Evolutionary conservation across 2,797 vertebrate species (phyloP), one percentile per base, ranked within the genome.

Genomic region (Sciurus vulgaris): DNA sequence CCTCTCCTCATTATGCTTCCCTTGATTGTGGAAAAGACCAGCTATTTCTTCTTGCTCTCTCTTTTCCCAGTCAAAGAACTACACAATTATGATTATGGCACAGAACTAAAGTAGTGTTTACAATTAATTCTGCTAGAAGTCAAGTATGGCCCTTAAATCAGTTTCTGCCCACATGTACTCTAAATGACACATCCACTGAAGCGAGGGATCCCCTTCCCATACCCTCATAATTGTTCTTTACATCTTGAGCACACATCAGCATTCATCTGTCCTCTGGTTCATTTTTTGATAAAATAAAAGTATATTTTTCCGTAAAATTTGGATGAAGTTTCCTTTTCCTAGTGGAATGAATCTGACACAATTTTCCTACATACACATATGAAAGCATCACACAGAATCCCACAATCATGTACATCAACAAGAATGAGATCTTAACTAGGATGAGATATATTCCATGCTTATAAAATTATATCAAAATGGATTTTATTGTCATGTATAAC

Each of bases 261-360:
- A 79, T 92, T 51, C 26, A 91, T 30, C 13, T 91, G n/a, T 85
- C 24, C 61, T 89, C 33, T 73, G 47, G 2, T 65, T 2, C 73
- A 13, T 86, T 93, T n/a, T 61, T 78, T 82, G 35, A 74, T 72
- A 86, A 94, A 90, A 82, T 81, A 33, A 93, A 89, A 87, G 86
- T 65, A 51, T 65, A 30, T 70, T 3, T 51, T 41, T 38, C 28
- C 14, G n/a, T 77, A 30, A 76, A 96, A 70, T 35, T 28, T 93
- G 54, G 92, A 65, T 74, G 35, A 28, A 82, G 1, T 86, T 56
- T 56, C 18, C 18, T 56, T 56, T 56, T 56, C 54, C 54, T 56
- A 56, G 18, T 56, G 54, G 54, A 56, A 56, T 56, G 54, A 22
- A 56, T 20, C 54, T 56, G 6, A 56, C 54, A 56, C 20, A 56